phyloP scores from a whole-genome alignment of 2,113 vertebrate species.

The Lates calcarifer region DNA sequence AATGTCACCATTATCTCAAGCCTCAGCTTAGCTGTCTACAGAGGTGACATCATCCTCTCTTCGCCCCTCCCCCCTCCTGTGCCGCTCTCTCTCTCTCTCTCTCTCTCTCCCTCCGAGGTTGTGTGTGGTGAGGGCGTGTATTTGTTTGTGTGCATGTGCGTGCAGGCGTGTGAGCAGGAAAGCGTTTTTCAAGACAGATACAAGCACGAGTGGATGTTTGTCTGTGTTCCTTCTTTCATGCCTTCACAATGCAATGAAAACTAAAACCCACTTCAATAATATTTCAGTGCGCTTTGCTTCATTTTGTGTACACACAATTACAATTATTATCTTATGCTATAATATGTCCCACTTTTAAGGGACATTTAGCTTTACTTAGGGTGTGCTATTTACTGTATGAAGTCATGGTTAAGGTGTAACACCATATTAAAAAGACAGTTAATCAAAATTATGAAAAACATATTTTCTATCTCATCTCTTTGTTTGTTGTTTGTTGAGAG shows the following conservation, averaged over 20 bases:
- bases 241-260: conserved; percentile 33
- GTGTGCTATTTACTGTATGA: neutral
- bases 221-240: conserved; percentile 47
- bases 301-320: neutral
- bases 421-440: neutral
- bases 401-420: neutral
- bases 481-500: neutral
- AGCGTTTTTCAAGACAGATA: conserved; percentile 47
- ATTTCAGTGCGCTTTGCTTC: conserved; percentile 19
- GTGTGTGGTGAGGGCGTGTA: conserved; percentile 44
- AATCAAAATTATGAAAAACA: neutral
- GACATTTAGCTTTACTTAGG: neutral
- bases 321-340: neutral
- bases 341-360: neutral
- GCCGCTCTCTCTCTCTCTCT: too few relatives aligned
- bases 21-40: conserved; percentile 77
- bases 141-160: conserved; percentile 64
- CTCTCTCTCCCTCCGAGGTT: conserved; percentile 46
- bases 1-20: conserved; percentile 86
- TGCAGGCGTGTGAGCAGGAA: conserved; percentile 42
- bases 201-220: conserved; percentile 67
- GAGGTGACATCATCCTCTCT: conserved; percentile 81
- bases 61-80: conserved; percentile 69
- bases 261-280: neutral
- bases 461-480: neutral